Evolutionary conservation across 2,797 vertebrate genomes (phyloP).

Genomic region (Naso thynnoides): DNA sequence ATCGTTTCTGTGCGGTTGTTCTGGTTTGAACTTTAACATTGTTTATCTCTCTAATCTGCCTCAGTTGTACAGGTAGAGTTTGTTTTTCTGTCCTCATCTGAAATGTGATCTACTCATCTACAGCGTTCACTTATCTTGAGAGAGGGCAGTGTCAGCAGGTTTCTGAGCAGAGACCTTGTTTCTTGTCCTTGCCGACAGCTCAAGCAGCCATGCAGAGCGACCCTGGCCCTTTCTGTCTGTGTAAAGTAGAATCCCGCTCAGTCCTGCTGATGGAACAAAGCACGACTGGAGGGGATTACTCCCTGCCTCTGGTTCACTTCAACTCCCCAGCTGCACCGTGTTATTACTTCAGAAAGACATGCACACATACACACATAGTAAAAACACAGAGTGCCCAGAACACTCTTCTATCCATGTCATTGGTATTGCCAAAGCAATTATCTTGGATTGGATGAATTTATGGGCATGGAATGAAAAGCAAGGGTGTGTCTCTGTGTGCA

Average conservation of each 20-base stretch:
- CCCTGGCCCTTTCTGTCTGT: constrained; percentile 62
- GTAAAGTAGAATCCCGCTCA: constrained; percentile 69
- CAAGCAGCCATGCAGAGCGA: constrained; percentile 63
- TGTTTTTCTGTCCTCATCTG: constrained; percentile 25
- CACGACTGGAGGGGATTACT: constrained; percentile 68
- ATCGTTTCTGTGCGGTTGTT: constrained; percentile 17
- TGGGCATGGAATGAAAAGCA: constrained; percentile 74
- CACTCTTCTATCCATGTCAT: constrained; percentile 37
- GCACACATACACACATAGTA: constrained; percentile 24
- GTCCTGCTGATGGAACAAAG: constrained; percentile 75
- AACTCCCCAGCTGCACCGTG: constrained; percentile 37
- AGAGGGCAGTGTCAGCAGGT: constrained; percentile 47
- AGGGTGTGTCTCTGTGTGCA: constrained; percentile 69
- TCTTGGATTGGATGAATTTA: constrained; percentile 72
- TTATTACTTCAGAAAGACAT: constrained; percentile 48
- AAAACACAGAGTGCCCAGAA: constrained; percentile 18
- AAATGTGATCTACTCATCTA: constrained; percentile 53
- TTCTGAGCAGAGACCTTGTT: constrained; percentile 52
- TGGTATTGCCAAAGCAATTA: constrained; percentile 70
- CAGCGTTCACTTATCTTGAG: constrained; percentile 55
- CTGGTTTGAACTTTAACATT: constrained; percentile 24
- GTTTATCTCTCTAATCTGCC: constrained; percentile 20
- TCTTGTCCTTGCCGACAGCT: constrained; percentile 61
- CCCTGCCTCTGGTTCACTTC: constrained; percentile 55
- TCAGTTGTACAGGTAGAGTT: constrained; percentile 10